phyloP scores from a whole-genome alignment of 1,140 invertebrate species.

The Drosophila miranda region DNA sequence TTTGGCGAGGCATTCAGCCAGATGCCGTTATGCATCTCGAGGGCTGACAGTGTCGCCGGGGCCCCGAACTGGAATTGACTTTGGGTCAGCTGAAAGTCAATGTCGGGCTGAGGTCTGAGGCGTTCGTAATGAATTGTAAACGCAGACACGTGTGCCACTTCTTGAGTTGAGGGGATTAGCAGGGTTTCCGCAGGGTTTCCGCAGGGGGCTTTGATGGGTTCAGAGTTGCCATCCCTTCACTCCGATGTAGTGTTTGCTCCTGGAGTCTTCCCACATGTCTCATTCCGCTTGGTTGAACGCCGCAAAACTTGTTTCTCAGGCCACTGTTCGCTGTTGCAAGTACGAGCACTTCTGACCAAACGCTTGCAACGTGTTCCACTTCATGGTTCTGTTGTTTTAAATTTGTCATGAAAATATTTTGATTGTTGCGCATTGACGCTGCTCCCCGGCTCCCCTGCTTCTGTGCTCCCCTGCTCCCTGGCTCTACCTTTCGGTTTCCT shows the following conservation, averaged over 20 bases:
- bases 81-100: constrained; percentile 55
- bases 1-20: constrained; percentile 43
- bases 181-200: constrained; percentile 12
- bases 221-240: constrained; percentile 32
- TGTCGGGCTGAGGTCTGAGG: constrained; percentile 44
- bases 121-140: constrained; percentile 76
- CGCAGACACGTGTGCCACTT: constrained; percentile 63
- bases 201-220: constrained; percentile 22
- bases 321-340: constrained; percentile 15
- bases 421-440: constrained; percentile 62
- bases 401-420: constrained; percentile 82
- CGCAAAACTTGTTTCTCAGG: constrained; percentile 48
- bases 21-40: constrained; percentile 69
- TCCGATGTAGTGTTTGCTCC: background rate
- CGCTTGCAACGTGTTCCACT: constrained; percentile 69
- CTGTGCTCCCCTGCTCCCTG: too few species aligned
- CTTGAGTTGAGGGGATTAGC: constrained; percentile 21
- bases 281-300: constrained; percentile 53
- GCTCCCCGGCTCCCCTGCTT: background rate
- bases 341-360: constrained; percentile 40
- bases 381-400: constrained; percentile 77
- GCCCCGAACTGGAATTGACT: constrained; percentile 51
- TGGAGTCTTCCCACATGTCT: constrained; percentile 12
- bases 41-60: constrained; percentile 43
- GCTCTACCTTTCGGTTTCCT: background rate